Percentiles rank a stretch among this genome's conserved stretches.
Conservation (phyloP, 1,140 invertebrate genomes). For the Achroia grisella region DNA sequence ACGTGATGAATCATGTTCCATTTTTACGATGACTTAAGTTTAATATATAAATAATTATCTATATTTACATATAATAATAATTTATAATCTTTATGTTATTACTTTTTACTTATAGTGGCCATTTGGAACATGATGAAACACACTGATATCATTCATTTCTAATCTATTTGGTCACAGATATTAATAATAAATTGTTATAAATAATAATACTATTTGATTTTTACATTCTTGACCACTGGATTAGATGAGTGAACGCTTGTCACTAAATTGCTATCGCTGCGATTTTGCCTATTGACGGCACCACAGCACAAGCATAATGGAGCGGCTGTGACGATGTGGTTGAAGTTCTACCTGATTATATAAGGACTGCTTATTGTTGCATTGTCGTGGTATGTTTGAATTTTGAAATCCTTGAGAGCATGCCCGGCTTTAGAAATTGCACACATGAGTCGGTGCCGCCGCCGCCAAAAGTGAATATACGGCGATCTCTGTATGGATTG, state of each 20-base stretch:
- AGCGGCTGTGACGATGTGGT: background rate
- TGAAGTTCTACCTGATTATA: background rate
- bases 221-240: no score
- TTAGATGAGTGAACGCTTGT: background rate
- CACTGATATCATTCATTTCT: no score
- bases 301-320: background rate
- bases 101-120: no score
- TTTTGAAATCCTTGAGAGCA: slow-evolving; percentile 31
- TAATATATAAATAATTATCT: background rate
- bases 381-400: slow-evolving; percentile 32
- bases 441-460: slow-evolving; percentile 52
- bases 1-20: slow-evolving; percentile 30
- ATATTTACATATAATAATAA: background rate
- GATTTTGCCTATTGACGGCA: slow-evolving; percentile 4
- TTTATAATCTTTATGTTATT: background rate
- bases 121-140: no score
- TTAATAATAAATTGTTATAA: background rate
- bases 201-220: background rate
- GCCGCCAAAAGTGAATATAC: slow-evolving; percentile 25
- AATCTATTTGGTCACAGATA: background rate
- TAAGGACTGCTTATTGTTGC: slow-evolving; percentile 33
- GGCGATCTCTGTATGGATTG: slow-evolving; percentile 54
- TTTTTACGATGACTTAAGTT: background rate
- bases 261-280: slow-evolving; percentile 1
- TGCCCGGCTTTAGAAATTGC: slow-evolving; percentile 43